A percentile compares a stretch with the other conserved stretches of the same genome.
Evolutionary conservation across 2,797 vertebrate species (phyloP).

Genomic region (Malacoraja senta): DNA sequence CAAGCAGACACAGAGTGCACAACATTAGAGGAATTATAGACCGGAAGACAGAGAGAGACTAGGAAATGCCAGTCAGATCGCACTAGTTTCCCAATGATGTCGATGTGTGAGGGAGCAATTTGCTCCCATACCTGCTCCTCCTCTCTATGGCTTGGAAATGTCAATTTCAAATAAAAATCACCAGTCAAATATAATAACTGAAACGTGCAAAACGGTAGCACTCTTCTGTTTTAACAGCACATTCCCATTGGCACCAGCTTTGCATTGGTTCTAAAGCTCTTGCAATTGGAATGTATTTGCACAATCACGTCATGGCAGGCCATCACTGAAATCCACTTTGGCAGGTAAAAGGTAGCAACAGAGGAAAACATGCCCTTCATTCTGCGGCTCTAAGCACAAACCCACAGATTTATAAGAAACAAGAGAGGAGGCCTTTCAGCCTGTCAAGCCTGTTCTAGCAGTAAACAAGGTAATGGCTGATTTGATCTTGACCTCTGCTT

Average conservation of each 20-base stretch:
- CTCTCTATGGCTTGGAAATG: not conserved
- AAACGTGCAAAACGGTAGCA: not conserved
- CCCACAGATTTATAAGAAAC: not conserved
- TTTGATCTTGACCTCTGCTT: too few species aligned
- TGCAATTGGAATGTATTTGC: not conserved
- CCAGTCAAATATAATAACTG: not conserved
- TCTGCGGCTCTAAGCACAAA: not conserved
- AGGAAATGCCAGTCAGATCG: not conserved
- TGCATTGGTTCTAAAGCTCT: not conserved
- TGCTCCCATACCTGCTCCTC: not conserved
- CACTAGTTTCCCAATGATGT: not conserved
- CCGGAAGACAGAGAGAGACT: not conserved
- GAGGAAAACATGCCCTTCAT: not conserved
- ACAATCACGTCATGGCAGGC: not conserved
- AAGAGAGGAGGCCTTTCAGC: too few species aligned
- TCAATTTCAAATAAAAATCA: not conserved
- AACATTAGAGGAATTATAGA: not conserved
- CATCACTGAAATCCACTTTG: not conserved
- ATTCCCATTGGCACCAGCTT: not conserved
- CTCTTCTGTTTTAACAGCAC: not conserved
- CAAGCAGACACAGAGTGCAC: not conserved
- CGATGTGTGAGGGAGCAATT: not conserved
- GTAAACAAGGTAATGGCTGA: too few species aligned
- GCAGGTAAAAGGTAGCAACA: not conserved
- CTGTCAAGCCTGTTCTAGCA: too few species aligned